phyloP scores from a whole-genome alignment of 2,797 vertebrate species.

The Tokudaia muenninki region DNA sequence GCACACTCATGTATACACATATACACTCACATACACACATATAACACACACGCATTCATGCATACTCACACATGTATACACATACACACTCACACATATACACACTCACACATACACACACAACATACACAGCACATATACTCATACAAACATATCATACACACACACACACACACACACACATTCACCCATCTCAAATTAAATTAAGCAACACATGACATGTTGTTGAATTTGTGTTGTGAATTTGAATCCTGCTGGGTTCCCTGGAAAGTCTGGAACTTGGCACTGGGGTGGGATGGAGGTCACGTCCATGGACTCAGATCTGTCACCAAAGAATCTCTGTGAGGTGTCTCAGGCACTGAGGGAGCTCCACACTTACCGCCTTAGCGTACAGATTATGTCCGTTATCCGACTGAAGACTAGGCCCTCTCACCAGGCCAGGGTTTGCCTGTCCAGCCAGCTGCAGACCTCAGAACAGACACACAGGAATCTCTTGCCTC shows the following conservation, averaged over 20 bases:
- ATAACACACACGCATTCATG: no score
- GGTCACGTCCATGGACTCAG: not conserved
- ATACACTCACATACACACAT: no score
- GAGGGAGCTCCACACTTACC: not conserved
- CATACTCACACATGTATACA: no score
- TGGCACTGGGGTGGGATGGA: not conserved
- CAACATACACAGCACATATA: not conserved
- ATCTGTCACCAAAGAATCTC: slow-evolving; percentile 31
- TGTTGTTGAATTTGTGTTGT: slow-evolving; percentile 42
- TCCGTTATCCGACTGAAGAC: slow-evolving; percentile 15
- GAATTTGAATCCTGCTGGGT: not conserved
- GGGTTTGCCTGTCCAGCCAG: not conserved
- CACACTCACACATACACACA: not conserved
- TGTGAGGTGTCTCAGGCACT: slow-evolving; percentile 1
- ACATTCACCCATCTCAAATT: not conserved
- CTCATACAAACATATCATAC: not conserved
- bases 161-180: not conserved
- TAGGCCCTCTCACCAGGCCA: not conserved
- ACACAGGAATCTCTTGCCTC: not conserved
- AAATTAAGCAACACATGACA: slow-evolving; percentile 19
- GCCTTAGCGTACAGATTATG: slow-evolving; percentile 25
- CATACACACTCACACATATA: no score
- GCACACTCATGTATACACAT: no score
- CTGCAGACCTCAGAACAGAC: not conserved
- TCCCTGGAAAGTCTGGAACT: slow-evolving; percentile 45